These are phyloP conservation scores for Branchinecta lindahli DNA, from an alignment of 1,140 invertebrate genomes.

Conservation along the genomic window DNA sequence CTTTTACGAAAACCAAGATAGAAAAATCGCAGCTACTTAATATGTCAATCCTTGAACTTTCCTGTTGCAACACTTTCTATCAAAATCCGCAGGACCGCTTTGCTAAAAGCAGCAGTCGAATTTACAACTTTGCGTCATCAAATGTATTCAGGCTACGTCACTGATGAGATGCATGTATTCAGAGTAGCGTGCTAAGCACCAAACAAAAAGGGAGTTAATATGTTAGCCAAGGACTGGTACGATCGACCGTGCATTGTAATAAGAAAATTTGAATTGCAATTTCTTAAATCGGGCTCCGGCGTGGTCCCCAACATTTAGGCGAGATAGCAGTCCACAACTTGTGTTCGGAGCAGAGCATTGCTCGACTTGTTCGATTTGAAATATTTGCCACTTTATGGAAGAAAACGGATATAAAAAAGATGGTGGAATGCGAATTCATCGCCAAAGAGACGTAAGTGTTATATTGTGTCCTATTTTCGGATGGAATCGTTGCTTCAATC, in stretches of 20 bases:
- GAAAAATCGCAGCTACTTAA: neutral
- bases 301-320: neutral
- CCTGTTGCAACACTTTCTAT: neutral
- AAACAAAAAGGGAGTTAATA: slow-evolving; percentile 7
- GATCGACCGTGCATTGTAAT: slow-evolving; percentile 10
- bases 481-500: no score
- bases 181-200: neutral
- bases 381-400: no score
- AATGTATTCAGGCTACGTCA: neutral
- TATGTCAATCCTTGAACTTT: neutral
- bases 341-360: neutral
- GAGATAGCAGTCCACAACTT: neutral
- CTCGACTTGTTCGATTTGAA: neutral
- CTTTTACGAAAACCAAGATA: neutral
- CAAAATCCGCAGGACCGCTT: neutral
- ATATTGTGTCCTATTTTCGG: no score
- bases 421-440: no score
- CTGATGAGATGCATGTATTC: slow-evolving; percentile 2
- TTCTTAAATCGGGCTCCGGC: neutral
- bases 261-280: slow-evolving; percentile 11
- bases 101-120: neutral
- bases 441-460: no score
- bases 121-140: slow-evolving; percentile 6
- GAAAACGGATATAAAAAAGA: no score
- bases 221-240: slow-evolving; percentile 2